Evolutionary conservation across 2,797 vertebrate species (phyloP), one percentile per base, ranked within the genome.

Genomic region (Psittacula derbiana): DNA sequence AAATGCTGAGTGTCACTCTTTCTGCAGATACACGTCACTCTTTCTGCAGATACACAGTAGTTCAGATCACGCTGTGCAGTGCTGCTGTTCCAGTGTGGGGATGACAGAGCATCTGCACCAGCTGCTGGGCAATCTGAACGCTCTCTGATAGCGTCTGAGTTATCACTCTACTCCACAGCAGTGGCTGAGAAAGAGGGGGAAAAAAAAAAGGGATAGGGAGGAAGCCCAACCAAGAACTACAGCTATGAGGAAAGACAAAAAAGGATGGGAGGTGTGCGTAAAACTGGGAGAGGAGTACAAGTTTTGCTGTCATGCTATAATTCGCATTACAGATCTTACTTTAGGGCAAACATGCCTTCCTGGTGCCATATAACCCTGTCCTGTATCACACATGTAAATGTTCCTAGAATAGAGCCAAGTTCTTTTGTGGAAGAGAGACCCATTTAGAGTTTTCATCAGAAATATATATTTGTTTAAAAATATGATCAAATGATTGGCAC

Each of bases 201-300:
- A 4, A 12, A 33, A 10, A 30, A 21, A 44, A 30, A 11, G 11
- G 4, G 13, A 10, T 3, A 7, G 9, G 3, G 0, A 4, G 2
- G 4, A 15, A 40, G 8, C 1, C 1, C 0, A 0, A 61, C 21
- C 6, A n/a, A 58, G 36, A 58, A 12, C 9, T 36, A 36, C 36
- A 41, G 36, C 43, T 30, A 53, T 4, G 11, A 69, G 67, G 16
- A 70, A 40, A n/a, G 14, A 18, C 16, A n/a, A 40, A 33, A 40
- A 76, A 70, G 50, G 13, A 43, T 38, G 33, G 24, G 38, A 57
- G 9, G 4, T 11, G 20, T n/a, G 20, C 10, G 17, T 52, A 44
- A 60, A 73, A 27, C 43, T 33, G 52, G 24, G 49, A 61, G 14
- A 64, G n/a, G 27, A 28, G 47, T 47, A 1, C 7, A 17, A 8